Evolutionary conservation across 1,140 invertebrate genomes (phyloP).

Genomic region (Phocides pigmalion): DNA sequence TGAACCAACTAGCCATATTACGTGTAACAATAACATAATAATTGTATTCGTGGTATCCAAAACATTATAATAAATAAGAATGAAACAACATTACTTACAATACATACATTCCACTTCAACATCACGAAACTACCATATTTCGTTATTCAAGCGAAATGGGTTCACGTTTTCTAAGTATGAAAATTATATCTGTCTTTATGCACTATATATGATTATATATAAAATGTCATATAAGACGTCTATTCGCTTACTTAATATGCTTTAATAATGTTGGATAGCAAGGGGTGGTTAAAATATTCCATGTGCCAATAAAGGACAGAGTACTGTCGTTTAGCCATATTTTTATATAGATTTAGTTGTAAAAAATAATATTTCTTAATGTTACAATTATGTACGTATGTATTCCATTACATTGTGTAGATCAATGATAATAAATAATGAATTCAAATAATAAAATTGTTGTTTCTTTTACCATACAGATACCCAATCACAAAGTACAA

Average conservation of each 20-base stretch:
- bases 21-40: background rate
- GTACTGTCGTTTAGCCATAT: slow-evolving; percentile 74
- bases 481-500: background rate
- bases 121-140: slow-evolving; percentile 35
- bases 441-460: slow-evolving; percentile 44
- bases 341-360: slow-evolving; percentile 73
- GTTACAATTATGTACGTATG: slow-evolving; percentile 69
- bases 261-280: slow-evolving; percentile 56
- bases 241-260: slow-evolving; percentile 54
- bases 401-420: slow-evolving; percentile 70
- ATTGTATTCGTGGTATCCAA: background rate
- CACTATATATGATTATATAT: slow-evolving; percentile 41
- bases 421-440: slow-evolving; percentile 76
- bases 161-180: slow-evolving; percentile 26
- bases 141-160: slow-evolving; percentile 38
- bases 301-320: slow-evolving; percentile 78
- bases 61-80: background rate
- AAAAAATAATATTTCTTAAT: slow-evolving; percentile 70
- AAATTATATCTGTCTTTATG: slow-evolving; percentile 51
- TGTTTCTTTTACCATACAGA: slow-evolving; percentile 7
- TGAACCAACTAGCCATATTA: too few species aligned
- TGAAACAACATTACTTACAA: background rate
- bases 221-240: slow-evolving; percentile 41
- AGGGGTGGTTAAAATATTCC: slow-evolving; percentile 52
- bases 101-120: background rate